Percentiles rank a stretch among this genome's conserved stretches.
Conservation (phyloP, 2,888 invertebrate species). For the Dicroscelio sp. region DNA sequence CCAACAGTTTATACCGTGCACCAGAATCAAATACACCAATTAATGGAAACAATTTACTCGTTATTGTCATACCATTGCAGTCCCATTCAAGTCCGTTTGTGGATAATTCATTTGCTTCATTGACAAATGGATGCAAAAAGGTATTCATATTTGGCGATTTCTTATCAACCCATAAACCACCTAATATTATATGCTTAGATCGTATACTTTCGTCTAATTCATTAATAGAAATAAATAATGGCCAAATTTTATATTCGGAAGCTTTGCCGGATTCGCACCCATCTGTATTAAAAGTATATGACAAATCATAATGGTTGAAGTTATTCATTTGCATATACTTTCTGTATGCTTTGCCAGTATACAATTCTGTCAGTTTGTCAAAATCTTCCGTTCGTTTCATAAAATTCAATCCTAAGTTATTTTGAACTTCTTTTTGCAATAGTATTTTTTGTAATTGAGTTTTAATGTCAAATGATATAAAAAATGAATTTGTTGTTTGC, state of each 20-base stretch:
- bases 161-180: constrained; percentile 73
- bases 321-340: not conserved
- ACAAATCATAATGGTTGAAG: constrained; percentile 36
- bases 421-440: constrained; percentile 14
- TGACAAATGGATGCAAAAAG: constrained; percentile 65
- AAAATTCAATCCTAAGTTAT: constrained; percentile 3
- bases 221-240: constrained; percentile 66
- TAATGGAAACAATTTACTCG: constrained; percentile 64
- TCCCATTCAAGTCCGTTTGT: constrained; percentile 63
- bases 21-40: constrained; percentile 60
- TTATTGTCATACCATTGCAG: constrained; percentile 28
- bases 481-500: not conserved
- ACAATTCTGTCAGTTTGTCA: constrained; percentile 25
- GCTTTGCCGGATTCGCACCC: constrained; percentile 59
- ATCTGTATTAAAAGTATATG: constrained; percentile 74
- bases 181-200: constrained; percentile 63
- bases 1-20: constrained; percentile 41
- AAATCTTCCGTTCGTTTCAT: not conserved
- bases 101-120: constrained; percentile 74
- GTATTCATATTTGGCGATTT: constrained; percentile 68
- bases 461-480: constrained; percentile 11
- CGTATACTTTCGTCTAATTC: constrained; percentile 73
- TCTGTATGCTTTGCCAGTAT: constrained; percentile 3
- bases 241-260: constrained; percentile 54
- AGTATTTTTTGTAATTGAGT: not conserved